Percentiles rank a stretch among this genome's conserved stretches.
Evolutionary conservation across 2,797 vertebrate species (phyloP).

Genomic region (Neosilurus mollespiculum): DNA sequence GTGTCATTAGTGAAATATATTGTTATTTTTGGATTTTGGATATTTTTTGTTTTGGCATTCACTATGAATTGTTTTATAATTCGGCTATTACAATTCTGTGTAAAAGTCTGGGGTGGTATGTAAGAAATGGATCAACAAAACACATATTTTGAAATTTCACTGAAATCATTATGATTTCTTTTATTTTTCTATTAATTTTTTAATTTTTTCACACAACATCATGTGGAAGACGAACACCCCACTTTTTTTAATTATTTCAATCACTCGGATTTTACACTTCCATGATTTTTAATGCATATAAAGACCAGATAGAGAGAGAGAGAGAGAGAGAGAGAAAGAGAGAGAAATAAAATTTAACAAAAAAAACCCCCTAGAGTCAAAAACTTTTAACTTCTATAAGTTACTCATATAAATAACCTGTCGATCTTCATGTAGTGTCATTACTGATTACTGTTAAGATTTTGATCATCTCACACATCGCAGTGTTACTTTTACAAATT

Average conservation of each 20-base stretch:
- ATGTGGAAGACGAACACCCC: not conserved
- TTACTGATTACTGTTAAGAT: not conserved
- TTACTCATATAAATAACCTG: not conserved
- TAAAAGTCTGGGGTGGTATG: not conserved
- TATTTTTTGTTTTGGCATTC: not conserved
- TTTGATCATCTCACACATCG: not conserved
- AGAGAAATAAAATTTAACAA: not conserved
- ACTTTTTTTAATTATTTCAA: not conserved
- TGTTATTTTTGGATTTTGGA: not conserved
- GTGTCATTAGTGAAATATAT: no score
- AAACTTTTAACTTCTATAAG: not conserved
- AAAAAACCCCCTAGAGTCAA: not conserved
- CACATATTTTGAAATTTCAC: not conserved
- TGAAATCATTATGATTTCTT: constrained; percentile 49
- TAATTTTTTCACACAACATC: constrained; percentile 56
- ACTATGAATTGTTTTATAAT: not conserved
- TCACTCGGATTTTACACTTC: not conserved
- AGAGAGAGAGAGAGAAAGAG: not conserved
- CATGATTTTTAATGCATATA: not conserved
- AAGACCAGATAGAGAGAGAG: not conserved
- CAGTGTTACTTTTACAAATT: not conserved
- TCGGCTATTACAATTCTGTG: not conserved
- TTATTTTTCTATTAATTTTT: constrained; percentile 60
- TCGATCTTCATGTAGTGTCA: not conserved
- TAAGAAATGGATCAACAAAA: constrained; percentile 35